phyloP scores from a whole-genome alignment of 2,113 vertebrate genomes.

The Apteryx mantelli region DNA sequence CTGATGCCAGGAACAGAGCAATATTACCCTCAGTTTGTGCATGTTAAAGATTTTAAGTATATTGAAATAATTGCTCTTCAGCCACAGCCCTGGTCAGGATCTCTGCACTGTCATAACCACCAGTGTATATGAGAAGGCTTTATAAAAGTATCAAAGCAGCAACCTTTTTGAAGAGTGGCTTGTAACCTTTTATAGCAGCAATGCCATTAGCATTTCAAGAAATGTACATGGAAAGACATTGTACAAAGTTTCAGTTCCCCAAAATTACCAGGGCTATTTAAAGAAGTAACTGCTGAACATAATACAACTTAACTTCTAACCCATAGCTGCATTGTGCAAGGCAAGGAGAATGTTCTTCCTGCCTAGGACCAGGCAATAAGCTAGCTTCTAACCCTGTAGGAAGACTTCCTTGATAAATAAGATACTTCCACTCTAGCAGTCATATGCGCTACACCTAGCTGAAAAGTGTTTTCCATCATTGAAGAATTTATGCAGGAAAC shows the following conservation, averaged over 20 bases:
- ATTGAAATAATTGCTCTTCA: constrained; percentile 74
- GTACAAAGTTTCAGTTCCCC: not conserved
- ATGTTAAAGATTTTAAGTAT: constrained; percentile 72
- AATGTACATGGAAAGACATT: not conserved
- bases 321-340: too few species aligned
- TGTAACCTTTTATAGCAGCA: constrained; percentile 66
- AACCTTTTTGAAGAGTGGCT: constrained; percentile 73
- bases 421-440: not conserved
- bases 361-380: not conserved
- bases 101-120: constrained; percentile 59
- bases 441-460: not conserved
- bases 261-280: not conserved
- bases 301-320: not conserved
- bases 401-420: not conserved
- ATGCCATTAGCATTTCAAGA: constrained; percentile 44
- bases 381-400: not conserved
- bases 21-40: constrained; percentile 65
- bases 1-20: constrained; percentile 75
- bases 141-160: constrained; percentile 71
- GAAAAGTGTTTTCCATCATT: not conserved
- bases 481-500: not conserved
- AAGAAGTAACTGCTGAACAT: not conserved
- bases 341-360: not conserved
- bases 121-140: constrained; percentile 77
- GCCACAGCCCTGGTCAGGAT: constrained; percentile 51